Conservation (phyloP, 1,140 invertebrate species). For the Drosophila fuyamai region DNA sequence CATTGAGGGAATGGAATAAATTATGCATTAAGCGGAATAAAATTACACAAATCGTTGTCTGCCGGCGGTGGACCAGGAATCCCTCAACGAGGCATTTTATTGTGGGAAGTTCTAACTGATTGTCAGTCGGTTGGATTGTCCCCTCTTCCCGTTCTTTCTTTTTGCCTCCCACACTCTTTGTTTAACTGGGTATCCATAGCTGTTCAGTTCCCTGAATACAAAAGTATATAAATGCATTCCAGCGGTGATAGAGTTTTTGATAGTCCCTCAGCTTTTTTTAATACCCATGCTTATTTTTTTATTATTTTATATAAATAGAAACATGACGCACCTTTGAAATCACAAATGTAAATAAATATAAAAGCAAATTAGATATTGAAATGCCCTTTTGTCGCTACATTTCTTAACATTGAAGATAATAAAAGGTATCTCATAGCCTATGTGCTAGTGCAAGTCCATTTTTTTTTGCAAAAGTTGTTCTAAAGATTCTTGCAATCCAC, state of each 20-base stretch:
- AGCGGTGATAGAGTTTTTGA: background rate
- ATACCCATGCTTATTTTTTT: too few relatives aligned
- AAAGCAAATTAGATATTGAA: too few relatives aligned
- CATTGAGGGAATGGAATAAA: constrained; percentile 72
- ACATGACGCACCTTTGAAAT: too few relatives aligned
- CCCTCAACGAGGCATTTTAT: constrained; percentile 40
- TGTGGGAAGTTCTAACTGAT: constrained; percentile 75
- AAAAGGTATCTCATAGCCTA: background rate
- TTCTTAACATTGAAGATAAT: too few relatives aligned
- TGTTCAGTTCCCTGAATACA: background rate
- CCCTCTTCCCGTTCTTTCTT: constrained; percentile 5
- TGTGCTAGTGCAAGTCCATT: too few relatives aligned
- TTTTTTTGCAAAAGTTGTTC: background rate
- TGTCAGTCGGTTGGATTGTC: constrained; percentile 15
- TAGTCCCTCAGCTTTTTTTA: background rate
- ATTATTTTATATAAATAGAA: too few relatives aligned
- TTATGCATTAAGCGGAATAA: constrained; percentile 75
- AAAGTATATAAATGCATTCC: constrained; percentile 46
- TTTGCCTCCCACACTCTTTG: constrained; percentile 16
- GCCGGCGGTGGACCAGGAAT: constrained; percentile 41
- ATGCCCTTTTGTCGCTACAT: too few relatives aligned
- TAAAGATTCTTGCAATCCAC: background rate
- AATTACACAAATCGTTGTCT: constrained; percentile 69
- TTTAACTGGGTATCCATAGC: constrained; percentile 10
- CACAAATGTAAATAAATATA: too few relatives aligned